A percentile compares a stretch with the other conserved stretches of the same genome.
Evolutionary conservation across 2,888 invertebrate species (phyloP).

Genomic region (Aspidiotus rigidus): DNA sequence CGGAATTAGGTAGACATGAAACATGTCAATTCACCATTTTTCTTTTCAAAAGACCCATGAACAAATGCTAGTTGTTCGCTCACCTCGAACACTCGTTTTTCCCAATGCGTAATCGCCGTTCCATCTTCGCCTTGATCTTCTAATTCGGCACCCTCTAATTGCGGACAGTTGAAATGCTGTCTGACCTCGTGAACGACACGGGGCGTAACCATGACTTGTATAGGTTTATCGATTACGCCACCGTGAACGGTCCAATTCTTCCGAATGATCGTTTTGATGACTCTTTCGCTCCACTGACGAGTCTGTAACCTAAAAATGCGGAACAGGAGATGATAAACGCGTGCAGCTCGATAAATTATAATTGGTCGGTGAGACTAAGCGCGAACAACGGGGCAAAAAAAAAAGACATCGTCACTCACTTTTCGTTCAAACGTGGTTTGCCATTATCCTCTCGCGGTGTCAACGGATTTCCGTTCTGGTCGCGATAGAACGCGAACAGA

Average conservation of each 20-base stretch:
- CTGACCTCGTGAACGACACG: constrained; percentile 79
- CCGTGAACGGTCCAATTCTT: constrained; percentile 68
- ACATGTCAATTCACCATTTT: no score
- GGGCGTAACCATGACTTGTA: constrained; percentile 86
- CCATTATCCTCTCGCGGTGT: constrained; percentile 76
- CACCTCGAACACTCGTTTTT: constrained; percentile 95
- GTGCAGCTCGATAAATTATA: constrained; percentile 3
- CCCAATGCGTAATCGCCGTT: constrained; percentile 96
- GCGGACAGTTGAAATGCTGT: constrained; percentile 74
- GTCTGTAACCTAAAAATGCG: constrained; percentile 61
- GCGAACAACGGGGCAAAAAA: not conserved
- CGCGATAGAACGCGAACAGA: constrained; percentile 90
- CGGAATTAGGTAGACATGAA: no score
- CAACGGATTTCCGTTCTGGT: constrained; percentile 77
- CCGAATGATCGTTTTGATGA: constrained; percentile 58
- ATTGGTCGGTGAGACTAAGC: no score
- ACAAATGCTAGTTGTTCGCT: not conserved
- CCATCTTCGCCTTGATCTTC: constrained; percentile 98
- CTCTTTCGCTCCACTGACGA: constrained; percentile 86
- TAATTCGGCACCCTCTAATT: constrained; percentile 88
- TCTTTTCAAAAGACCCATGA: no score
- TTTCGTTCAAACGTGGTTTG: constrained; percentile 78
- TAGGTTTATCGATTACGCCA: constrained; percentile 61
- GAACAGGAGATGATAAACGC: not conserved
- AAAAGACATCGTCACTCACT: constrained; percentile 49